Percentiles rank a stretch among this genome's conserved stretches.
These are phyloP conservation scores for rabbit (Oryctolagus cuniculus) DNA, from an alignment of 2,113 vertebrate genomes.

Conservation along the genomic window DNA sequence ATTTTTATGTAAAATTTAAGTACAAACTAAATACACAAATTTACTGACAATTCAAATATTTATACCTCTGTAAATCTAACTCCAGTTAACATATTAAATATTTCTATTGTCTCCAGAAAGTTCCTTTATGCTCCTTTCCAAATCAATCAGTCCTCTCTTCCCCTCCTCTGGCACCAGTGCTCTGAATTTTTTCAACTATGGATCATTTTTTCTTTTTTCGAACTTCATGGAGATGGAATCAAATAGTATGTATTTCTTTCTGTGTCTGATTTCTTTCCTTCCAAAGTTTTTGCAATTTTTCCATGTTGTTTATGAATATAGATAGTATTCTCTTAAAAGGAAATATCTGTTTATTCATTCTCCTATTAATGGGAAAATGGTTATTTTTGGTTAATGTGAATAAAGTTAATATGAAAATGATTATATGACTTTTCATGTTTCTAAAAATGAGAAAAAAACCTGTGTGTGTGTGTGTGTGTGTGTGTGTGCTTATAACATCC, in stretches of 20 bases:
- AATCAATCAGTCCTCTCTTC: not conserved
- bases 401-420: constrained; percentile 6
- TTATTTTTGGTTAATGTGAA: not conserved
- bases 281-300: not conserved
- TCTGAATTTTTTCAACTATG: not conserved
- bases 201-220: constrained; percentile 31
- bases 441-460: not conserved
- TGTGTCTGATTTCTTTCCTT: not conserved
- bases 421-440: not conserved
- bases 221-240: not conserved
- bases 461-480: not conserved
- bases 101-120: not conserved
- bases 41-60: not conserved
- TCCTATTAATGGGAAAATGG: not conserved
- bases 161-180: not conserved
- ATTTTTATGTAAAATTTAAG: not conserved
- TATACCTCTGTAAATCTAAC: not conserved
- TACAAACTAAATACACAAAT: not conserved
- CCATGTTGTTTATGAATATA: not conserved
- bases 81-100: not conserved
- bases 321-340: not conserved
- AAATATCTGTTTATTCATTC: not conserved
- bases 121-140: not conserved
- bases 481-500: not conserved
- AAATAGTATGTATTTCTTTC: not conserved